Percentiles rank a stretch among this genome's conserved stretches.
Conservation (phyloP, 1,140 invertebrate genomes). For the Pseudomyrmex dendroicus region DNA sequence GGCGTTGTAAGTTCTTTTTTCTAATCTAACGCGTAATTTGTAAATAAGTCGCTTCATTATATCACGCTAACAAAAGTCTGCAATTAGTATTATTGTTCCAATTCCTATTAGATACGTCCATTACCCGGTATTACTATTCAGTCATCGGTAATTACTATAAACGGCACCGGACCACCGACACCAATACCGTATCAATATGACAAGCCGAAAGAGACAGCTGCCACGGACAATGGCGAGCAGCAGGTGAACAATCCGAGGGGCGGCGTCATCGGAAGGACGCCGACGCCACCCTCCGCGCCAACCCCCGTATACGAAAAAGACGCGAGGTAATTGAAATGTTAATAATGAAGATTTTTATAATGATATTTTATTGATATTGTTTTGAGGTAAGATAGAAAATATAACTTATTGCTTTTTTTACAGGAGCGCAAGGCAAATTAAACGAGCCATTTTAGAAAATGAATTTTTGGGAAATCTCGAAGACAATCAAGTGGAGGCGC, state of each 20-base stretch:
- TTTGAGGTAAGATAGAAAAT: not conserved
- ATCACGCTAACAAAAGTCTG: not conserved
- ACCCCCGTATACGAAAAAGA: constrained; percentile 72
- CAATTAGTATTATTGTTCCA: not conserved
- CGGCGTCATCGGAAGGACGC: constrained; percentile 80
- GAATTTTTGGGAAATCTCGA: constrained; percentile 97
- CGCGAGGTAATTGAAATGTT: constrained; percentile 48
- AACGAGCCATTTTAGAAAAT: constrained; percentile 92
- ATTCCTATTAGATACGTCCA: constrained; percentile 64
- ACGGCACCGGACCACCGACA: constrained; percentile 57
- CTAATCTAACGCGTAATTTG: not conserved
- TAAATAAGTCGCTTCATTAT: constrained; percentile 6
- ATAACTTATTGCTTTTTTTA: not conserved
- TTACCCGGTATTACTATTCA: constrained; percentile 22
- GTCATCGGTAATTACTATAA: constrained; percentile 19
- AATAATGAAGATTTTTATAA: not conserved
- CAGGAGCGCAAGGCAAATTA: constrained; percentile 85
- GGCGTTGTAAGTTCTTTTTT: constrained; percentile 72
- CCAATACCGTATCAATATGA: no score
- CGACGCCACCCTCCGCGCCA: constrained; percentile 75
- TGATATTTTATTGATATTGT: not conserved
- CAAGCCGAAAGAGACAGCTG: constrained; percentile 2
- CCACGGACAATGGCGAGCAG: constrained; percentile 7
- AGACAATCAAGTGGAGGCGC: constrained; percentile 91
- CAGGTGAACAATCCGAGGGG: constrained; percentile 76